Evolutionary conservation across 2,797 vertebrate species (phyloP).

Genomic region (Acrossocheilus wenchowensis): DNA sequence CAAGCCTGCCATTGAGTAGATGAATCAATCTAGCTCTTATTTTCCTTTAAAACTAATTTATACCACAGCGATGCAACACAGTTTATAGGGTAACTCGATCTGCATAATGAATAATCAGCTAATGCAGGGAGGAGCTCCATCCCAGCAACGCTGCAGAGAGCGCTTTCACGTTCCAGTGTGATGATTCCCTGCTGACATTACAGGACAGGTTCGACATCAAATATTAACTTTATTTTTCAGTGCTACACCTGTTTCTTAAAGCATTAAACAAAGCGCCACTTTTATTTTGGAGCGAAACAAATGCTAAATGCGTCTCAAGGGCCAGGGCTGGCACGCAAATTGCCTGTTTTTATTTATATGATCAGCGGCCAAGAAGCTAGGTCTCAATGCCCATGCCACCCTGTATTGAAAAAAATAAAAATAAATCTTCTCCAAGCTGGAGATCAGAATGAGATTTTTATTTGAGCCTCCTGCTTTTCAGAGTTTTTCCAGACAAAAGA

Average conservation of each 20-base stretch:
- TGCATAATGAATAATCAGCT: conserved; percentile 61
- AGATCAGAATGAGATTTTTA: background rate
- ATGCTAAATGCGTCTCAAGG: background rate
- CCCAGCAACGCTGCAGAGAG: conserved; percentile 32
- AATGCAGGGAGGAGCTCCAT: conserved; percentile 45
- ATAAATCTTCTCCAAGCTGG: background rate
- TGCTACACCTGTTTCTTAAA: conserved; percentile 35
- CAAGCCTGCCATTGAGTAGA: background rate
- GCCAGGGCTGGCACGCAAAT: background rate
- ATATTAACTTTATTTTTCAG: conserved; percentile 33
- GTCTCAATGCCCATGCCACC: background rate
- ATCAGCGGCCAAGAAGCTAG: background rate
- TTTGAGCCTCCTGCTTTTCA: background rate
- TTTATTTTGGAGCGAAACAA: background rate
- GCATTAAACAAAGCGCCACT: background rate
- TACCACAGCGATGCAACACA: conserved; percentile 26
- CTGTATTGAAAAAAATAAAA: background rate
- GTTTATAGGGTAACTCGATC: conserved; percentile 43
- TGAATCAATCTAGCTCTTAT: conserved; percentile 37
- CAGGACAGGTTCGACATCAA: conserved; percentile 31
- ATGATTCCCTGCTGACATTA: conserved; percentile 17
- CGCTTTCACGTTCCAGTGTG: conserved; percentile 9
- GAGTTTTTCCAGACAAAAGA: background rate
- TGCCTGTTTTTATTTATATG: conserved; percentile 10
- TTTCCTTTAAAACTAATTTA: conserved; percentile 50